Conservation (phyloP, 2,797 vertebrate species). For the Dendrocincla fuliginosa region DNA sequence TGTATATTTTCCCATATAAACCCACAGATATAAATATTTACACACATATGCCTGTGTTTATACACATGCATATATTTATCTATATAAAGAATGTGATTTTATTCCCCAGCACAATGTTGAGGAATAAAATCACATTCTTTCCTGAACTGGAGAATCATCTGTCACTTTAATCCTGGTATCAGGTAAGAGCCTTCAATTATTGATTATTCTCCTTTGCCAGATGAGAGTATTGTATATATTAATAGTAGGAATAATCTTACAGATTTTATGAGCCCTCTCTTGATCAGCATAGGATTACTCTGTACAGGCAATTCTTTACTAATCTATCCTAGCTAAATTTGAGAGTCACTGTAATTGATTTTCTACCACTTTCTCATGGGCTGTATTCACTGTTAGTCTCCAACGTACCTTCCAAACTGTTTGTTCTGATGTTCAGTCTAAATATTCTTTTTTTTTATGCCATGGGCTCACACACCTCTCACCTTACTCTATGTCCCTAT, state of each 20-base stretch:
- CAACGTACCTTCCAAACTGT: not conserved
- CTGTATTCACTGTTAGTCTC: not conserved
- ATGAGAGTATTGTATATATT: not conserved
- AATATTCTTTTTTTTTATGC: not conserved
- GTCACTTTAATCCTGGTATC: constrained; percentile 25
- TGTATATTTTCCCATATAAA: not conserved
- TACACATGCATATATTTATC: not conserved
- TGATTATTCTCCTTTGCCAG: constrained; percentile 3
- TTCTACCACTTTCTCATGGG: not conserved
- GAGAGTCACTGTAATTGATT: not conserved
- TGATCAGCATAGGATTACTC: not conserved
- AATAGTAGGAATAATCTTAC: constrained; percentile 29
- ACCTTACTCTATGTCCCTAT: not conserved
- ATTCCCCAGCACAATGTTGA: not conserved
- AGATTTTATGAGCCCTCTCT: not conserved
- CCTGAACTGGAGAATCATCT: not conserved
- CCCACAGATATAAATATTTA: not conserved
- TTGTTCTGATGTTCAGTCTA: not conserved
- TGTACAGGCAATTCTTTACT: not conserved
- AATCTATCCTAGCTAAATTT: not conserved
- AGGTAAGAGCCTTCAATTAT: constrained; percentile 41
- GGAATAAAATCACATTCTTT: constrained; percentile 8
- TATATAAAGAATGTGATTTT: not conserved
- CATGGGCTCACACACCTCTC: not conserved
- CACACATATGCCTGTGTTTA: not conserved